A percentile compares a stretch with the other conserved stretches of the same genome.
Evolutionary conservation across 2,888 invertebrate species (phyloP).

Genomic region (Cryptocephalus primarius): DNA sequence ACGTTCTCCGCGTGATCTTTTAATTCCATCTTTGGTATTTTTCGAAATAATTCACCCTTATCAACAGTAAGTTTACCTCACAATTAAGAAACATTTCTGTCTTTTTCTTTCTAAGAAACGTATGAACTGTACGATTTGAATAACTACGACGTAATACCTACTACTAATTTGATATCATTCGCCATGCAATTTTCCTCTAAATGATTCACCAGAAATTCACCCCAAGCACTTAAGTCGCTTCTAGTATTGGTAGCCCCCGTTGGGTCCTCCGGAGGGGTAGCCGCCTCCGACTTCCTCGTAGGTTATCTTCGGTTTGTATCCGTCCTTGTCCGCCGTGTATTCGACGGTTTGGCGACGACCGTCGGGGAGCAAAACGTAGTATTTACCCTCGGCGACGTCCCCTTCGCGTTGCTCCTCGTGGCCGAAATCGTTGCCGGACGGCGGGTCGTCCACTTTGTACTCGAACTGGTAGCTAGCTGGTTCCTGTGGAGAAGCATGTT

Average conservation of each 20-base stretch:
- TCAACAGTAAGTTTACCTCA: no score
- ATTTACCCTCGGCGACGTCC: slow-evolving; percentile 56
- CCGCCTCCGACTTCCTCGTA: slow-evolving; percentile 40
- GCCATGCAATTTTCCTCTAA: no score
- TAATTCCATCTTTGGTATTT: no score
- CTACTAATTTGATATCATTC: no score
- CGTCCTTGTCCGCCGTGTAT: slow-evolving; percentile 52
- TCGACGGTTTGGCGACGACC: slow-evolving; percentile 56
- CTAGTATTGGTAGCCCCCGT: slow-evolving; percentile 31
- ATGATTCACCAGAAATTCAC: no score
- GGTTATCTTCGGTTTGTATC: slow-evolving; percentile 53
- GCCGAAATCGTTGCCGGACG: slow-evolving; percentile 58
- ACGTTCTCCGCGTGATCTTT: no score
- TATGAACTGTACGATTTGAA: no score
- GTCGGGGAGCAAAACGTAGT: slow-evolving; percentile 56
- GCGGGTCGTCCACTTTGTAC: slow-evolving; percentile 51
- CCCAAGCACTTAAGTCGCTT: no score
- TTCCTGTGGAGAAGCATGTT: slow-evolving; percentile 23
- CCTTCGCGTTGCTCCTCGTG: slow-evolving; percentile 54
- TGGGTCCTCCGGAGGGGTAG: slow-evolving; percentile 14
- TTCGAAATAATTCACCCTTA: no score
- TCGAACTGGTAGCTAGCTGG: slow-evolving; percentile 53
- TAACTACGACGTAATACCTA: no score
- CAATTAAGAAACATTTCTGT: no score
- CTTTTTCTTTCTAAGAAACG: no score